These are phyloP conservation scores for Heliornis fulica DNA, from an alignment of 2,113 vertebrate genomes.

Conservation along the genomic window DNA sequence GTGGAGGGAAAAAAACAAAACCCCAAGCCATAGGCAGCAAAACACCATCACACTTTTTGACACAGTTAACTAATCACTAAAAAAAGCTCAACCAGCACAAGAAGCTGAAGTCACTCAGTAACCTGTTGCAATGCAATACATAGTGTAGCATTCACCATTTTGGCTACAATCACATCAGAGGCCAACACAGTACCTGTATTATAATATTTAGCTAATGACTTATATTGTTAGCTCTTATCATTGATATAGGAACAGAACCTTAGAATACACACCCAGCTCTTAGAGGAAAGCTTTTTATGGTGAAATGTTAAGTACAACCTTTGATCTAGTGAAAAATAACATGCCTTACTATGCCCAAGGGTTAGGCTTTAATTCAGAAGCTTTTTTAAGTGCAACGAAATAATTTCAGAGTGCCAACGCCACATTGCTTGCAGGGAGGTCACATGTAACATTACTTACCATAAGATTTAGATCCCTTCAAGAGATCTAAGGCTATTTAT, in stretches of 20 bases:
- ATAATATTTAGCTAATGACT: not conserved
- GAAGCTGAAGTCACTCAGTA: not conserved
- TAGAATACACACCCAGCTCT: not conserved
- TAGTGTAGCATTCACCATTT: not conserved
- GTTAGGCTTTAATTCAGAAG: constrained; percentile 1
- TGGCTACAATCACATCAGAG: not conserved
- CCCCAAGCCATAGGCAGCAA: not conserved
- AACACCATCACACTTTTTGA: not conserved
- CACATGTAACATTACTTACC: constrained; percentile 19
- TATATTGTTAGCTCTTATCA: not conserved
- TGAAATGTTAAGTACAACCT: not conserved
- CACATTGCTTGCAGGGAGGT: constrained; percentile 18
- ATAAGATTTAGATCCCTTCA: not conserved
- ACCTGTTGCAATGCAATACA: not conserved
- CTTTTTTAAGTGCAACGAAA: not conserved
- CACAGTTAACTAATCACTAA: not conserved
- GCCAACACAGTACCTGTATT: not conserved
- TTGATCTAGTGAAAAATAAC: not conserved
- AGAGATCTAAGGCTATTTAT: constrained; percentile 35
- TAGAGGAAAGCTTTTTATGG: not conserved
- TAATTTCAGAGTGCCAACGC: not conserved
- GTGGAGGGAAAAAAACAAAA: too few relatives aligned
- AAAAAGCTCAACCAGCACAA: not conserved
- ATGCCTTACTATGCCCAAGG: not conserved
- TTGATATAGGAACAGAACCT: not conserved